Conservation (phyloP, 2,797 vertebrate species). For the Urosaurus nigricauda region DNA sequence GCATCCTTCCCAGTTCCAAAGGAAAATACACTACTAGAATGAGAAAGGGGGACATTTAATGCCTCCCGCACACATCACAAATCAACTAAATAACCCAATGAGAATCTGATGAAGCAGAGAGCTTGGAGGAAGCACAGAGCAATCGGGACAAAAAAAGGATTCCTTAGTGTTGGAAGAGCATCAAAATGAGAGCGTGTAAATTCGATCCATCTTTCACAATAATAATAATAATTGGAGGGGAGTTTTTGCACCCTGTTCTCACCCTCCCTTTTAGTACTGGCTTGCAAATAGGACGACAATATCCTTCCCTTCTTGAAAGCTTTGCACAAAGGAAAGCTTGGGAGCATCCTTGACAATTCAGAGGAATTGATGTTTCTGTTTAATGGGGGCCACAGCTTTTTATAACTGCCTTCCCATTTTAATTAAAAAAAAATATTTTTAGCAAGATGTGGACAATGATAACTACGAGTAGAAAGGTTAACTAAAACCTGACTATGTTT, state of each 20-base stretch:
- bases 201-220: neutral
- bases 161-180: neutral
- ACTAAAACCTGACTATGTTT: fast-evolving
- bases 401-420: too few relatives aligned
- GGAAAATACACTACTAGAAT: too few relatives aligned
- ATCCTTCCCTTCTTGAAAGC: neutral
- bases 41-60: too few relatives aligned
- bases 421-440: too few relatives aligned
- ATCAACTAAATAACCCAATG: too few relatives aligned
- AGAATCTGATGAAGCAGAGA: neutral
- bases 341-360: neutral
- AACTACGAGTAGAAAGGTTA: too few relatives aligned
- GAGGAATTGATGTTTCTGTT: too few relatives aligned
- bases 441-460: neutral
- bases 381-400: too few relatives aligned
- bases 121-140: neutral
- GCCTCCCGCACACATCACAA: neutral
- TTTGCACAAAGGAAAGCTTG: neutral
- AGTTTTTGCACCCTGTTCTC: neutral
- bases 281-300: neutral
- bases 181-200: neutral
- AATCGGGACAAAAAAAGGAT: too few relatives aligned
- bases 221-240: neutral
- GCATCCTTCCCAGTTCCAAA: too few relatives aligned
- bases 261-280: neutral